Evolutionary conservation across 1,140 invertebrate genomes (phyloP).

Genomic region (Penaeus chinensis): DNA sequence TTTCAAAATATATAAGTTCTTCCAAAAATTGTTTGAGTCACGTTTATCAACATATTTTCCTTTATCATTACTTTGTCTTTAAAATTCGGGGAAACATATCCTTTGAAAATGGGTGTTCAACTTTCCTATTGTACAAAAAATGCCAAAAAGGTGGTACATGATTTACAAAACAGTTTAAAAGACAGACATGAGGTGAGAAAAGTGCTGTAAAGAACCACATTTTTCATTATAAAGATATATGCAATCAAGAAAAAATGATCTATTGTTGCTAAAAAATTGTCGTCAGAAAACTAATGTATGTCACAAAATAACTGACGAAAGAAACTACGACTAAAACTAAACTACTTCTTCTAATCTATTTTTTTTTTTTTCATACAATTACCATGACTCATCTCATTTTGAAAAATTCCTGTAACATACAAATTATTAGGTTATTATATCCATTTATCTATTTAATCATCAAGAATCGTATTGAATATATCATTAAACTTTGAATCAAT

Average conservation of each 20-base stretch:
- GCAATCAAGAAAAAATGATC: neutral
- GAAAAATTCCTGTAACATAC: slow-evolving; percentile 49
- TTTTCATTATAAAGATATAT: slow-evolving; percentile 14
- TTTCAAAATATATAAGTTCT: too few species aligned
- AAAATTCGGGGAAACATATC: too few species aligned
- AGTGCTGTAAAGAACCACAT: slow-evolving; percentile 37
- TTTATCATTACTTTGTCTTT: too few species aligned
- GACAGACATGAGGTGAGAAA: neutral
- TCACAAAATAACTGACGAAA: neutral
- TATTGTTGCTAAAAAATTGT: neutral
- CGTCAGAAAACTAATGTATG: neutral
- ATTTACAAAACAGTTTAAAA: neutral
- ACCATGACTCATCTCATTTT: slow-evolving; percentile 51
- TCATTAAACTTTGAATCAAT: too few species aligned
- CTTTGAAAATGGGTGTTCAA: too few species aligned
- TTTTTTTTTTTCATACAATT: slow-evolving; percentile 25
- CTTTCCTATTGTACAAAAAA: too few species aligned
- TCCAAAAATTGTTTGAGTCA: too few species aligned
- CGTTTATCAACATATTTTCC: too few species aligned
- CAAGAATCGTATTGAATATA: neutral
- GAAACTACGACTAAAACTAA: neutral
- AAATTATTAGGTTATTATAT: slow-evolving; percentile 34
- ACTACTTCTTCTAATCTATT: slow-evolving; percentile 11
- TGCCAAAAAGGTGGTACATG: neutral
- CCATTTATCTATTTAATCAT: neutral